phyloP scores from a whole-genome alignment of 2,797 vertebrate species.

The Arremon brunneinucha region DNA sequence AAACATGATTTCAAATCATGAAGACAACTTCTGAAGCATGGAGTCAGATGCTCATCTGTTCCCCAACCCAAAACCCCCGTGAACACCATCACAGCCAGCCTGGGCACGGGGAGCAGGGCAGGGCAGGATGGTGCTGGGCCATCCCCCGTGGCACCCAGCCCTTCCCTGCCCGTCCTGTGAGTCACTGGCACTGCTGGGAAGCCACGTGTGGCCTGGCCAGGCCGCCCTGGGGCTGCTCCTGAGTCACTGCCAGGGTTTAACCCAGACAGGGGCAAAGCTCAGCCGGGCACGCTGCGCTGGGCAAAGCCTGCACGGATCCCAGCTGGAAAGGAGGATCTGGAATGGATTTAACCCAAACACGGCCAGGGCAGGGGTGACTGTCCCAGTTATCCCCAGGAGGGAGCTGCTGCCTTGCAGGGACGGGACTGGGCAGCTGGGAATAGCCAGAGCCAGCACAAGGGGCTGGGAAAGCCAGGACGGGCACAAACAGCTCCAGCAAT shows the following conservation, averaged over 20 bases:
- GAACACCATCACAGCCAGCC: too few species aligned
- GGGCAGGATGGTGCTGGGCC: too few species aligned
- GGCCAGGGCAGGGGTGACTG: not conserved
- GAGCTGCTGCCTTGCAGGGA: too few species aligned
- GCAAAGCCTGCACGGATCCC: not conserved
- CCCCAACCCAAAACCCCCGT: too few species aligned
- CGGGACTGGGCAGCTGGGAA: not conserved
- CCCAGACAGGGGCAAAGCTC: not conserved
- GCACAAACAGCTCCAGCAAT: rapidly evolving
- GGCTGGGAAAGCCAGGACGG: rapidly evolving
- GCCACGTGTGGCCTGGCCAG: not conserved
- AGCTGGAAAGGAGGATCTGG: not conserved
- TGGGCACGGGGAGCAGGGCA: too few species aligned
- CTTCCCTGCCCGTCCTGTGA: not conserved
- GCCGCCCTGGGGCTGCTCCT: not conserved
- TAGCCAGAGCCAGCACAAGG: rapidly evolving
- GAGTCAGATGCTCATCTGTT: too few species aligned
- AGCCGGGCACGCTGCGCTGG: not conserved
- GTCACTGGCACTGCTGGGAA: not conserved
- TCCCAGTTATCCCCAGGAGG: not conserved
- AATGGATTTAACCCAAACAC: rapidly evolving
- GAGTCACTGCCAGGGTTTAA: not conserved
- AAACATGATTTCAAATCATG: too few species aligned
- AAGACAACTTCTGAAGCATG: too few species aligned
- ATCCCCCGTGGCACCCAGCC: not conserved